Conservation (phyloP, 37 sponge, comb jelly and placozoan genomes). For the Crambe crambe region DNA sequence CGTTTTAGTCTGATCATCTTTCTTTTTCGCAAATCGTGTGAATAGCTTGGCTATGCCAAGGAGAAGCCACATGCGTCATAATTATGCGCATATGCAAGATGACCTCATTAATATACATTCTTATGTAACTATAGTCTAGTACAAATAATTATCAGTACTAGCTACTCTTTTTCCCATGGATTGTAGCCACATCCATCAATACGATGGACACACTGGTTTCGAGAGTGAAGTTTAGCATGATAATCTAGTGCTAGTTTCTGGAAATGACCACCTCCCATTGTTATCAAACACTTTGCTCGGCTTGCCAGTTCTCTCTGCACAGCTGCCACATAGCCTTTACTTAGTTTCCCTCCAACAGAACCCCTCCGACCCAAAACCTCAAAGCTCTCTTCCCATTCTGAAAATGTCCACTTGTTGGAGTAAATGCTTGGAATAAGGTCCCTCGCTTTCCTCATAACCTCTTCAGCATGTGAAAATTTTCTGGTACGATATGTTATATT, state of each 20-base stretch:
- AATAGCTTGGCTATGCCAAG: too few relatives aligned
- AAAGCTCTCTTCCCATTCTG: conserved; percentile 29
- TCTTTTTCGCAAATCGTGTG: too few relatives aligned
- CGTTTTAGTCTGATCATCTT: too few relatives aligned
- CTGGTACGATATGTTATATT: neutral
- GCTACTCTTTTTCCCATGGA: neutral
- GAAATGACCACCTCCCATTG: conserved; percentile 42
- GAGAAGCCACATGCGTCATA: too few relatives aligned
- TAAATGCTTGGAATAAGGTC: neutral
- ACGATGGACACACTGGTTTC: neutral
- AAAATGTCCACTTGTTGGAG: neutral
- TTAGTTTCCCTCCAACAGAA: neutral
- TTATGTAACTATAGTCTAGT: too few relatives aligned
- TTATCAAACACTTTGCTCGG: conserved; percentile 8
- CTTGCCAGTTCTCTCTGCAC: conserved; percentile 31
- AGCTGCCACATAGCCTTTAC: conserved; percentile 42
- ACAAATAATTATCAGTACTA: too few relatives aligned
- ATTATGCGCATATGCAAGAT: too few relatives aligned
- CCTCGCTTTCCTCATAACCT: neutral
- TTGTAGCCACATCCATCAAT: neutral
- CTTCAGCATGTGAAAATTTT: neutral
- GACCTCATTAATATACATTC: too few relatives aligned
- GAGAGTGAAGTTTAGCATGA: neutral
- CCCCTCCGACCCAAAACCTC: neutral
- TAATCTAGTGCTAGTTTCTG: conserved; percentile 29